Percentiles rank a stretch among this genome's conserved stretches.
phyloP scores from a whole-genome alignment of 2,888 invertebrate species.

The Mantis religiosa region DNA sequence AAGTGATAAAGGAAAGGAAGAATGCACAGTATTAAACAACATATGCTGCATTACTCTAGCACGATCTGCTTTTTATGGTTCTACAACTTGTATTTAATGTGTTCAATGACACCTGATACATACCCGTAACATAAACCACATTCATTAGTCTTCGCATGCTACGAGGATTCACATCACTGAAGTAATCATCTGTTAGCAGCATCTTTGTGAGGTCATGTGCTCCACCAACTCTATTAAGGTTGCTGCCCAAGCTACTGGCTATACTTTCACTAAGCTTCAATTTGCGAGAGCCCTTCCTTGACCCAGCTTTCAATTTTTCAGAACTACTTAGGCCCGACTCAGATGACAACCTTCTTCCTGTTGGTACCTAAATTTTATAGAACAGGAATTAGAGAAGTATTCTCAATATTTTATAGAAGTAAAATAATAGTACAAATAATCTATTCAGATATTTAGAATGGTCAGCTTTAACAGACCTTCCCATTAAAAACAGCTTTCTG shows the following conservation, averaged over 20 bases:
- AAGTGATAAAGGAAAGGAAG: no score
- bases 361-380: neutral
- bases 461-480: no score
- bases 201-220: slow-evolving; percentile 75
- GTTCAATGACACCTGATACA: slow-evolving; percentile 30
- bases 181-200: slow-evolving; percentile 94
- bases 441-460: no score
- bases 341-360: slow-evolving; percentile 63
- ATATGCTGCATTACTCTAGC: no score
- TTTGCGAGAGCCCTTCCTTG: slow-evolving; percentile 62
- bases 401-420: neutral
- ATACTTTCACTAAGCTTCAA: slow-evolving; percentile 82
- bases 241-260: slow-evolving; percentile 86
- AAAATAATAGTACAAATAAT: no score
- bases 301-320: slow-evolving; percentile 62
- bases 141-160: slow-evolving; percentile 96
- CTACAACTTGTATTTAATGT: slow-evolving; percentile 73
- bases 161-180: slow-evolving; percentile 96
- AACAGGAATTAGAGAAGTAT: neutral
- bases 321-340: slow-evolving; percentile 79
- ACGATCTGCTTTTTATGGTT: slow-evolving; percentile 64
- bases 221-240: slow-evolving; percentile 71
- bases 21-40: no score
- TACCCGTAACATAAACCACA: slow-evolving; percentile 92
- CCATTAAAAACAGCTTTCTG: no score